These are phyloP conservation scores for Amyelois transitella DNA, from an alignment of 1,140 invertebrate species.

Conservation along the genomic window DNA sequence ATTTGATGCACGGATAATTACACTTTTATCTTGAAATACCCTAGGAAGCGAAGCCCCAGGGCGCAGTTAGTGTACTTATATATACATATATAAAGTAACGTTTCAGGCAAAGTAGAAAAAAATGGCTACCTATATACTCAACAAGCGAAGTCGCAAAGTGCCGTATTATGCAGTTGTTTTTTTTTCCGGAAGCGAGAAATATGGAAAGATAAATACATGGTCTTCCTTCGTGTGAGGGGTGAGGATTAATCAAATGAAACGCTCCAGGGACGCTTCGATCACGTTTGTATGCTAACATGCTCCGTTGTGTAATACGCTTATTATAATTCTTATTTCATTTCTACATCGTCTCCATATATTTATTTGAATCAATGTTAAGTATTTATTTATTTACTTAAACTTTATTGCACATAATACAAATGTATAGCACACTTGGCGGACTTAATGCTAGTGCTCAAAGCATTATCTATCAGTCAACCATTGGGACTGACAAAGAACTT, in stretches of 20 bases:
- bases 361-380: no score
- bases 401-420: no score
- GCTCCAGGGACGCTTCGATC: neutral
- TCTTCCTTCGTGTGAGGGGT: neutral
- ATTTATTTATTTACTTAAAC: no score
- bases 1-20: no score
- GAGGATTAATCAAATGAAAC: neutral
- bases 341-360: no score
- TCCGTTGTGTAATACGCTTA: neutral
- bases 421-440: no score
- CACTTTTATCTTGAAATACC: no score
- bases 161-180: neutral
- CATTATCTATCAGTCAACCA: no score
- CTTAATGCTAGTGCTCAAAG: no score
- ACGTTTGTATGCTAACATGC: neutral
- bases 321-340: neutral
- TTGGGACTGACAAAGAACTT: no score
- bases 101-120: neutral
- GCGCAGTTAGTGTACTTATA: no score
- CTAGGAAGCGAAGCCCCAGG: no score
- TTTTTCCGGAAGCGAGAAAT: neutral
- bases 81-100: neutral
- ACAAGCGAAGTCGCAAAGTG: neutral
- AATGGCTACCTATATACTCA: neutral
- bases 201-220: neutral